Evolutionary conservation across 2,113 vertebrate genomes (phyloP), one percentile per base, ranked within the genome.

Genomic region (Oreochromis spilurus): DNA sequence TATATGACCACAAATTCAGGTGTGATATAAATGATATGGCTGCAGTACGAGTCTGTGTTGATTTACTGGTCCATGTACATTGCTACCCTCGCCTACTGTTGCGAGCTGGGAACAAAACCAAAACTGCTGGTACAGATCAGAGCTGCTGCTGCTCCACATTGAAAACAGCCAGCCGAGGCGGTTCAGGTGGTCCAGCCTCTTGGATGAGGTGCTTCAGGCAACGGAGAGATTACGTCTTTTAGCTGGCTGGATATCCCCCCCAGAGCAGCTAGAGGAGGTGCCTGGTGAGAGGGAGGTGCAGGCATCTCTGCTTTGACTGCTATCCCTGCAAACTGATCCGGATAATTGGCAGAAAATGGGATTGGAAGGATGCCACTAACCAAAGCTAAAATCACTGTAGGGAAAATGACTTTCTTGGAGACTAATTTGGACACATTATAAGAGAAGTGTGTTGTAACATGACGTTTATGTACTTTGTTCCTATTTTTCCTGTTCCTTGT

Each of bases 401-500:
- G 36, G 65, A 43, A 70, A 40, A 70, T 24, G 1, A 70, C 38
- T 43, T 70, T 70, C 4, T 70, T 2, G n/a, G 5, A 70, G 36
- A 14, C 65, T 70, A 43, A 70, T 70, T 70, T 70, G 65, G 38
- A 70, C 65, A 70, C 19, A 40, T 67, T 67, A 67, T 11, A 67
- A 1, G 19, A 67, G 19, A 40, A 67, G n/a, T 40, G n/a, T 9
- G 36, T 21, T 2, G 36, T 67, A 67, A 67, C 34, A 67, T 13
- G 34, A 67, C 12, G 19, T 14, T n/a, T 11, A 40, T 43, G 65
- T 43, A 43, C 65, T 24, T 43, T 43, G 65, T 70, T 43, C 12
- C 38, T 43, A 0, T 24, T 9, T 24, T 0, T 29, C 53, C 26
- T 1, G 1, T 17, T 60, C n/a, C 1, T 16, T 1, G 3, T 67